Conservation (phyloP, 1,140 invertebrate genomes). For the Hestina assimilis region DNA sequence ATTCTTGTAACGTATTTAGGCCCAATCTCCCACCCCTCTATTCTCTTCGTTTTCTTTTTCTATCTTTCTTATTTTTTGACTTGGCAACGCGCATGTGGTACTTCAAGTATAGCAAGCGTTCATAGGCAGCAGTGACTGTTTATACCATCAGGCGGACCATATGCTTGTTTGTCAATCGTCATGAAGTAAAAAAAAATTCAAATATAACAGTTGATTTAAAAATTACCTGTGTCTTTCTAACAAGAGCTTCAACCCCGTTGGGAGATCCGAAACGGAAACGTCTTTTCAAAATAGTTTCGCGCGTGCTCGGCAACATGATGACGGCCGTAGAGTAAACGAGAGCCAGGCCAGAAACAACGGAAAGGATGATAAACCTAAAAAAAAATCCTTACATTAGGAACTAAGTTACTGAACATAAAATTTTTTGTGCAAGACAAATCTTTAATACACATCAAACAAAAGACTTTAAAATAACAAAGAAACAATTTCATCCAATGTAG, state of each 20-base stretch:
- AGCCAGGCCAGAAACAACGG: constrained; percentile 86
- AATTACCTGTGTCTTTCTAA: constrained; percentile 87
- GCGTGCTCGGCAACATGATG: constrained; percentile 87
- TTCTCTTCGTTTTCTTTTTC: background rate
- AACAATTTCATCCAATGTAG: constrained; percentile 5
- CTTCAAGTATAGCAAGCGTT: too few species aligned
- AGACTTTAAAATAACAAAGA: constrained; percentile 6
- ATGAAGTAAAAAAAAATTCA: too few species aligned
- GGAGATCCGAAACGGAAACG: constrained; percentile 87
- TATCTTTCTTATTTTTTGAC: too few species aligned
- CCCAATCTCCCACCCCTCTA: too few species aligned
- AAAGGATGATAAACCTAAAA: constrained; percentile 87
- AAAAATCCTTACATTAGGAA: background rate
- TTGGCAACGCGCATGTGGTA: too few species aligned
- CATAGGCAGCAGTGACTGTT: too few species aligned
- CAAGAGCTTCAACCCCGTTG: constrained; percentile 83
- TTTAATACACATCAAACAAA: background rate
- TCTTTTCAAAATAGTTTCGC: constrained; percentile 87
- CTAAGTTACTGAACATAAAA: background rate
- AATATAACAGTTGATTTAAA: background rate
- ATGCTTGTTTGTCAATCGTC: too few species aligned
- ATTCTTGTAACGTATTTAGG: too few species aligned
- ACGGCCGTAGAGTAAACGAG: constrained; percentile 90
- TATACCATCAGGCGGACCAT: too few species aligned
- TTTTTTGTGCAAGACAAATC: background rate